These are phyloP conservation scores for Hololepta plana DNA, from an alignment of 2,888 invertebrate species.

Conservation along the genomic window DNA sequence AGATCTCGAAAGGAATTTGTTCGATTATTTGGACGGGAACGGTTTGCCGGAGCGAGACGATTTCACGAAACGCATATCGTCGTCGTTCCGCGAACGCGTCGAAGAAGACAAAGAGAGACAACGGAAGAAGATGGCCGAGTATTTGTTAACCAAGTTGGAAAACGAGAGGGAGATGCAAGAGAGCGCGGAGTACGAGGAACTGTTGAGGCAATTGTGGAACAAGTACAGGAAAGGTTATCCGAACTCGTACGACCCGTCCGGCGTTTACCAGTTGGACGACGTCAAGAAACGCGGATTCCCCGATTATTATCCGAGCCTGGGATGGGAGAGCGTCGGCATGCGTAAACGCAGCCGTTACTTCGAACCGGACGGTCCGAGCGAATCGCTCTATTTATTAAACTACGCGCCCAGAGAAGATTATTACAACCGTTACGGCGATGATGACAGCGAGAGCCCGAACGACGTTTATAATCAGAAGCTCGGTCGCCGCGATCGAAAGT, in stretches of 20 bases:
- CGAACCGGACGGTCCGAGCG: constrained; percentile 11
- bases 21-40: constrained; percentile 17
- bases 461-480: constrained; percentile 1
- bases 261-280: constrained; percentile 7
- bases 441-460: constrained; percentile 9
- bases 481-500: constrained; percentile 1
- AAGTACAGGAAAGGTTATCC: constrained; percentile 34
- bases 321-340: constrained; percentile 19
- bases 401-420: constrained; percentile 13
- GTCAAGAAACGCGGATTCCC: constrained; percentile 12
- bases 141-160: constrained; percentile 20
- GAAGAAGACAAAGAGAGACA: constrained; percentile 32
- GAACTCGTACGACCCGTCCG: constrained; percentile 14
- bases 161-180: constrained; percentile 27
- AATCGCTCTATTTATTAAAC: constrained; percentile 11
- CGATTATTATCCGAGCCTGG: constrained; percentile 18
- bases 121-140: constrained; percentile 20
- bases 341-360: constrained; percentile 17
- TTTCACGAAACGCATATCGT: constrained; percentile 26
- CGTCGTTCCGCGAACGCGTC: constrained; percentile 35
- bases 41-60: constrained; percentile 11
- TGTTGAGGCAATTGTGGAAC: constrained; percentile 36
- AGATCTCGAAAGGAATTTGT: constrained; percentile 8
- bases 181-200: constrained; percentile 26
- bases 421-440: constrained; percentile 11